A percentile compares a stretch with the other conserved stretches of the same genome.
These are phyloP conservation scores for Cyclargus thomasi DNA, from an alignment of 1,140 invertebrate species.

Conservation along the genomic window DNA sequence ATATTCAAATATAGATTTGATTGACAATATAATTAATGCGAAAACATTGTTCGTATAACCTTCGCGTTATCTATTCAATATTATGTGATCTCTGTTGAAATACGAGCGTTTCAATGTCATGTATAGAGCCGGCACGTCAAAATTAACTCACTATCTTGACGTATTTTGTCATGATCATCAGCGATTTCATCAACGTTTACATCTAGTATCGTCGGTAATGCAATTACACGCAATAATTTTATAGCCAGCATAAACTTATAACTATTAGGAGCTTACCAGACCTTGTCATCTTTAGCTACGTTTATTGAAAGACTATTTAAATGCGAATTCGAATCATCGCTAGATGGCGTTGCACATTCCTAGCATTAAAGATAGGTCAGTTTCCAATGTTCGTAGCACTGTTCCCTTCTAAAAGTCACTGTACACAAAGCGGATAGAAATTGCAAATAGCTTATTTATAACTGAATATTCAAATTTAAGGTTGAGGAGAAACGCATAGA, in stretches of 20 bases:
- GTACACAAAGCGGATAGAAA: neutral
- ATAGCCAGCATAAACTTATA: neutral
- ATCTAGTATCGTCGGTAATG: neutral
- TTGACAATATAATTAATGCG: constrained; percentile 22
- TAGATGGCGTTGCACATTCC: neutral
- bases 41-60: constrained; percentile 18
- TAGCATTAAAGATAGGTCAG: no score
- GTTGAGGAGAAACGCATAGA: neutral
- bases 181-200: neutral
- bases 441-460: neutral
- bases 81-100: constrained; percentile 13
- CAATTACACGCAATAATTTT: neutral
- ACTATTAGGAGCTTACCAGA: neutral
- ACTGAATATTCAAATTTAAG: constrained; percentile 8
- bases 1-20: constrained; percentile 17
- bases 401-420: neutral
- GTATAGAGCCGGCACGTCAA: neutral
- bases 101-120: constrained; percentile 7
- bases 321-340: neutral
- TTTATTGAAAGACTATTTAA: neutral
- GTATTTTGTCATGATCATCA: neutral
- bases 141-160: neutral
- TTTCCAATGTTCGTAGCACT: neutral
- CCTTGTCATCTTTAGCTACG: neutral
- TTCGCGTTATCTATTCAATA: constrained; percentile 19